Conservation (phyloP, 1,140 invertebrate genomes). For the Musca vetustissima region DNA sequence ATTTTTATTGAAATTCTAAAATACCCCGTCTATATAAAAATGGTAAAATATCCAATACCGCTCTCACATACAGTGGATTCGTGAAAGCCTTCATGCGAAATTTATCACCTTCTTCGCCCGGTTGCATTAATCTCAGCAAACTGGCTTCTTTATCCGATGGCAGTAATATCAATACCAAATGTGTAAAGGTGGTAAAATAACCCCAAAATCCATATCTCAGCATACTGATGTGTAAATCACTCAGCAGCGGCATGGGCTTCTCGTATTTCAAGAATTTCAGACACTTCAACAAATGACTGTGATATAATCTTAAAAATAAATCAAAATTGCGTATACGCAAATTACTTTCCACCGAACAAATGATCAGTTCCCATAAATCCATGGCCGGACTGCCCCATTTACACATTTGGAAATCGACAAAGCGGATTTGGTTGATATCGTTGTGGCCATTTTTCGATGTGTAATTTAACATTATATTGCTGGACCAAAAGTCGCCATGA, state of each 20-base stretch:
- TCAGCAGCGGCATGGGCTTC: conserved; percentile 40
- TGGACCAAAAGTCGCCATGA: conserved; percentile 64
- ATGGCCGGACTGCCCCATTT: conserved; percentile 52
- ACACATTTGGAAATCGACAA: conserved; percentile 56
- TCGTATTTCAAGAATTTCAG: conserved; percentile 40
- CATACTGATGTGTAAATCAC: conserved; percentile 48
- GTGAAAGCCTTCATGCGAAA: conserved; percentile 45
- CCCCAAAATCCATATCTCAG: conserved; percentile 50
- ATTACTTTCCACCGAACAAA: conserved; percentile 43
- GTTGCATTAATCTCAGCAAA: conserved; percentile 38
- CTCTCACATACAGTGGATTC: conserved; percentile 47
- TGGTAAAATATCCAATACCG: conserved; percentile 44
- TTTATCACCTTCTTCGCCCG: conserved; percentile 44
- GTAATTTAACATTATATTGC: conserved; percentile 56
- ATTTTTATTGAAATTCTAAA: conserved; percentile 30
- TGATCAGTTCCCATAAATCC: conserved; percentile 52
- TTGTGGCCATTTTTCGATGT: conserved; percentile 31
- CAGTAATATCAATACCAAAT: conserved; percentile 45
- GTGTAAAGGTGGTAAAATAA: conserved; percentile 50
- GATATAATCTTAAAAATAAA: conserved; percentile 46
- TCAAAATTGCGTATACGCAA: conserved; percentile 47
- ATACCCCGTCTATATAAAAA: conserved; percentile 46
- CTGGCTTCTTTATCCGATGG: conserved; percentile 46
- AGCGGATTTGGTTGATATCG: conserved; percentile 47
- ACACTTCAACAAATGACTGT: conserved; percentile 41